Percentiles rank a stretch among this genome's conserved stretches.
These are phyloP conservation scores for Hydropotes inermis DNA, from an alignment of 2,113 vertebrate genomes.

Conservation along the genomic window DNA sequence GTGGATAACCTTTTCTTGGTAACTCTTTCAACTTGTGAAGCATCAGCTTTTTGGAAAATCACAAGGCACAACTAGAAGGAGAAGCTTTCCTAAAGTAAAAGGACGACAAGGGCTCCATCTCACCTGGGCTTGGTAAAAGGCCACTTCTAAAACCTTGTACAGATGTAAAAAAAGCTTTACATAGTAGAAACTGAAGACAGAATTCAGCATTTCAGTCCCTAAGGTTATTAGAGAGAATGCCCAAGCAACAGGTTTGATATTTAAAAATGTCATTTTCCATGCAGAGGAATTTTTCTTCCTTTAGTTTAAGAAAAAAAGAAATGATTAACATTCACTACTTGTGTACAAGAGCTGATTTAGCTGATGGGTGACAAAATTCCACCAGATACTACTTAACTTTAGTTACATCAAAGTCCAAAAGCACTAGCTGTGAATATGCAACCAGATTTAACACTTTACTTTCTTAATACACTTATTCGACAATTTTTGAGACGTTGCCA, in stretches of 20 bases:
- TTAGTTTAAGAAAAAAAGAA: constrained; percentile 23
- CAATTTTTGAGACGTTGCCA: not conserved
- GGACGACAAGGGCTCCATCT: not conserved
- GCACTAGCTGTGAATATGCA: not conserved
- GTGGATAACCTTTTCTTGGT: not conserved
- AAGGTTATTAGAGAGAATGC: constrained; percentile 92
- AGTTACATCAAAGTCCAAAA: not conserved
- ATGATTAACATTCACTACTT: not conserved
- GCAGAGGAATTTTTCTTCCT: constrained; percentile 65
- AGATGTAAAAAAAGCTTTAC: constrained; percentile 91
- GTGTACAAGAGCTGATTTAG: not conserved
- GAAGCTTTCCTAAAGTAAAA: not conserved
- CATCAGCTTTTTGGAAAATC: not conserved
- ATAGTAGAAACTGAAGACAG: constrained; percentile 93
- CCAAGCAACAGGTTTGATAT: constrained; percentile 82
- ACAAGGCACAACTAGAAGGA: not conserved
- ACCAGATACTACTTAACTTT: not conserved
- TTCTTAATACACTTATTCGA: not conserved
- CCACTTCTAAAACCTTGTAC: constrained; percentile 89
- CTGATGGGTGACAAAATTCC: not conserved
- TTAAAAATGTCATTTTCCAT: constrained; percentile 73
- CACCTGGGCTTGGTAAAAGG: constrained; percentile 91
- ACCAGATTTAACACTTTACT: constrained; percentile 8
- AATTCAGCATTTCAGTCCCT: constrained; percentile 91
- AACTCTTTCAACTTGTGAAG: not conserved